phyloP scores from a whole-genome alignment of 2,797 vertebrate genomes.

The Scyliorhinus canicula region DNA sequence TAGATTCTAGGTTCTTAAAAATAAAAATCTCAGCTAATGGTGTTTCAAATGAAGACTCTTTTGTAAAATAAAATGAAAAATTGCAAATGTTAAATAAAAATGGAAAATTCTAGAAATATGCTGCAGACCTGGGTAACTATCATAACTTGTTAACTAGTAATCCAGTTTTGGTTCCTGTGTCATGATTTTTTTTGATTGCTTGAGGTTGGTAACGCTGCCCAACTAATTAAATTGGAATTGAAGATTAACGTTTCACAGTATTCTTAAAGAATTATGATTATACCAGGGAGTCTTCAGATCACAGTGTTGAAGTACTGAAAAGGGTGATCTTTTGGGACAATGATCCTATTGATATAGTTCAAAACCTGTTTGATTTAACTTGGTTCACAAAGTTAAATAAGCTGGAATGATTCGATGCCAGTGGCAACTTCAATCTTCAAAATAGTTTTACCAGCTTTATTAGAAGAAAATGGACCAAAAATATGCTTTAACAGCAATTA shows the following conservation, averaged over 20 bases:
- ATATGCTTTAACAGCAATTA: slow-evolving; percentile 11
- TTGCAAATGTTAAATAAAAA: not conserved
- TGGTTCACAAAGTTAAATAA: not conserved
- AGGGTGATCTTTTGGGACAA: not conserved
- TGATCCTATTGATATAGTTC: not conserved
- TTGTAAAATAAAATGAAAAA: not conserved
- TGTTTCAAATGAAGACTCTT: not conserved
- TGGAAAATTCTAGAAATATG: not conserved
- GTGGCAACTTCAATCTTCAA: slow-evolving; percentile 10
- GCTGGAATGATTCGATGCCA: not conserved
- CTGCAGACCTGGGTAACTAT: not conserved
- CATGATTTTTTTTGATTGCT: not conserved
- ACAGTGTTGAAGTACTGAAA: not conserved
- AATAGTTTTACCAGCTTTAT: not conserved
- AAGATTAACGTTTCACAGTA: not conserved
- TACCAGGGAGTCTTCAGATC: not conserved
- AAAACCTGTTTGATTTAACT: not conserved
- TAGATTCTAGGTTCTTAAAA: not conserved
- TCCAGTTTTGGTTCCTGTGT: not conserved
- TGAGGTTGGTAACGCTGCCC: not conserved
- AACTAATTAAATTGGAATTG: slow-evolving; percentile 8
- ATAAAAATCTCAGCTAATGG: not conserved
- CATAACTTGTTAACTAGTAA: not conserved
- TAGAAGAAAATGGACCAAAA: not conserved
- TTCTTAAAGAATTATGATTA: not conserved